A percentile compares a stretch with the other conserved stretches of the same genome.
These are phyloP conservation scores for Oligia fasciuncula DNA, from an alignment of 2,888 invertebrate species.

Conservation along the genomic window DNA sequence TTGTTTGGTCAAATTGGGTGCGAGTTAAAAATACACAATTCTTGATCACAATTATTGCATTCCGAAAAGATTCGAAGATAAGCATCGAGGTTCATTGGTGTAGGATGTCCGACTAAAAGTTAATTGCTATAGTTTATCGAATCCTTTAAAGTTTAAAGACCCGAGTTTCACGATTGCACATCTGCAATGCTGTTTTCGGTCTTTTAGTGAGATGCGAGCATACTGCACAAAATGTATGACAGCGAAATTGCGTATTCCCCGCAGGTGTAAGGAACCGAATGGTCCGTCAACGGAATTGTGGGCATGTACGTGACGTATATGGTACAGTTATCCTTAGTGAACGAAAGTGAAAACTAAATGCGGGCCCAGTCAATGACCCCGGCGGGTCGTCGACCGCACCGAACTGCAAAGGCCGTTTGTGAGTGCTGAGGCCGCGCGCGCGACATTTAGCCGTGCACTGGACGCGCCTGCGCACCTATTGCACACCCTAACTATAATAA, in stretches of 20 bases:
- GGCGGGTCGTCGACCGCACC: conserved; percentile 88
- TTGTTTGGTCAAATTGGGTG: conserved; percentile 17
- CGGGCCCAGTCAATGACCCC: conserved; percentile 87
- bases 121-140: conserved; percentile 62
- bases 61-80: conserved; percentile 28
- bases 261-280: conserved; percentile 77
- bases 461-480: conserved; percentile 79
- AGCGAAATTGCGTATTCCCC: conserved; percentile 74
- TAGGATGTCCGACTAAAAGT: conserved; percentile 51
- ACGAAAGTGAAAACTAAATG: conserved; percentile 90
- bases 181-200: conserved; percentile 26
- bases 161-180: conserved; percentile 43
- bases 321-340: conserved; percentile 90
- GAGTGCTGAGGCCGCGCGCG: conserved; percentile 88
- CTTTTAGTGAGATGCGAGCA: conserved; percentile 36
- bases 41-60: conserved; percentile 31
- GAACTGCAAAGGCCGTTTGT: conserved; percentile 90
- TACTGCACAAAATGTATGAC: conserved; percentile 52
- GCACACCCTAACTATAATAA: conserved; percentile 70
- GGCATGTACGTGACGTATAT: conserved; percentile 85
- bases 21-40: conserved; percentile 21
- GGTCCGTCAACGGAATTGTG: conserved; percentile 73
- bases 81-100: conserved; percentile 12
- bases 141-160: conserved; percentile 62
- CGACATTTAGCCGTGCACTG: conserved; percentile 84